A percentile compares a stretch with the other conserved stretches of the same genome.
phyloP scores from a whole-genome alignment of 2,113 vertebrate species.

The Neolamprologus kungweensis region DNA sequence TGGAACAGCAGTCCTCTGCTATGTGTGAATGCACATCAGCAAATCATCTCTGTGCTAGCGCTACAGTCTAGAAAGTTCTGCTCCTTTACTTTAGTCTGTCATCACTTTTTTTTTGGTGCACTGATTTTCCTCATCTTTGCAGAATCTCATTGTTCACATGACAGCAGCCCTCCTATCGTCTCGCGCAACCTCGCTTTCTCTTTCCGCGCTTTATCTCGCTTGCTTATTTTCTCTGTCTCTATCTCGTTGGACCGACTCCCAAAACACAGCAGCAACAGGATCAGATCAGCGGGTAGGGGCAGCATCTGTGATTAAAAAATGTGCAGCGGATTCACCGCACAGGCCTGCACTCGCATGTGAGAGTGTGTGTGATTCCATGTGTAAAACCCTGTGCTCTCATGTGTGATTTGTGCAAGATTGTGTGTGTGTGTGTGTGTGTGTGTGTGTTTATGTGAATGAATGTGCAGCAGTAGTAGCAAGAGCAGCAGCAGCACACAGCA shows the following conservation, averaged over 20 bases:
- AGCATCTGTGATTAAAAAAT: constrained; percentile 14
- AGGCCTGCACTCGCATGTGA: background rate
- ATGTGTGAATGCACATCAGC: background rate
- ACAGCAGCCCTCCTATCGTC: background rate
- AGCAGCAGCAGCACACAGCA: background rate
- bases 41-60: constrained; percentile 7
- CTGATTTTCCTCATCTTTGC: constrained; percentile 20
- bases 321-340: background rate
- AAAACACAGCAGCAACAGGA: constrained; percentile 9
- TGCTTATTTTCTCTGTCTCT: background rate
- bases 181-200: background rate
- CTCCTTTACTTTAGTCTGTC: constrained; percentile 36
- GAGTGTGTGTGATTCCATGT: constrained; percentile 5
- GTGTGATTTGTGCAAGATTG: constrained; percentile 1
- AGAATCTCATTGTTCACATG: constrained; percentile 1
- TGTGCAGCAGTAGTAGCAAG: background rate
- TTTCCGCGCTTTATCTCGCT: background rate
- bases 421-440: background rate
- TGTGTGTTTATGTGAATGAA: background rate
- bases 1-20: background rate
- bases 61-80: constrained; percentile 27
- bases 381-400: constrained; percentile 12
- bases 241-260: background rate
- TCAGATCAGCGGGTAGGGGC: background rate
- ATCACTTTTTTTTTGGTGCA: constrained; percentile 2